Percentiles rank a stretch among this genome's conserved stretches.
phyloP scores from a whole-genome alignment of 2,797 vertebrate species.

The Chrysocyon brachyurus region DNA sequence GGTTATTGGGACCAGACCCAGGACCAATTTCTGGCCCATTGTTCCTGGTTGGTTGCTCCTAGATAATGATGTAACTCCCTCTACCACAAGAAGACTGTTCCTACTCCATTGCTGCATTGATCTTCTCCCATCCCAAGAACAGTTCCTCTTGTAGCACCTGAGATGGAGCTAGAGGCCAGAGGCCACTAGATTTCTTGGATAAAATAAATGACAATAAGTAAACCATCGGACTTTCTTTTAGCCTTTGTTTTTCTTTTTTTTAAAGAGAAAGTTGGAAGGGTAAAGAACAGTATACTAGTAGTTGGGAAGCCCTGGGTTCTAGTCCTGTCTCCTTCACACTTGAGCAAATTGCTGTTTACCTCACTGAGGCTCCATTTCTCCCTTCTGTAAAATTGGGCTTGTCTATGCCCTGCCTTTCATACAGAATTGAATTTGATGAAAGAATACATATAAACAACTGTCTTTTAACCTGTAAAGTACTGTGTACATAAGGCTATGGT shows the following conservation, averaged over 20 bases:
- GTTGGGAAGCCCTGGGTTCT: slow-evolving; percentile 12
- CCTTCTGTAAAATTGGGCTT: slow-evolving; percentile 42
- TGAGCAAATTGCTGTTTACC: slow-evolving; percentile 25
- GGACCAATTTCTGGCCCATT: background rate
- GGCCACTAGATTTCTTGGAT: slow-evolving; percentile 57
- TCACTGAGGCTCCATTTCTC: slow-evolving; percentile 34
- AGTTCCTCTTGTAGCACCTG: background rate
- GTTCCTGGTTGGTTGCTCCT: background rate
- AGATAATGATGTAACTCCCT: background rate
- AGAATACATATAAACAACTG: background rate
- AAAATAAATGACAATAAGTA: slow-evolving; percentile 63
- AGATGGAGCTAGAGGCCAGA: slow-evolving; percentile 8
- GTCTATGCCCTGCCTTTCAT: slow-evolving; percentile 33
- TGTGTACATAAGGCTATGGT: background rate
- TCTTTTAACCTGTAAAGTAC: slow-evolving; percentile 45
- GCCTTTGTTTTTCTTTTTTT: background rate
- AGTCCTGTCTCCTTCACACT: slow-evolving; percentile 18
- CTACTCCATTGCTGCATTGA: background rate
- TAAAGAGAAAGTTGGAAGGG: background rate
- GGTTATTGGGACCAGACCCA: background rate
- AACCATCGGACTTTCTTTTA: slow-evolving; percentile 36
- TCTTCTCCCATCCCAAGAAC: background rate
- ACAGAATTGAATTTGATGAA: background rate
- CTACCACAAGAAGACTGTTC: background rate
- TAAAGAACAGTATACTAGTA: slow-evolving; percentile 19